These are phyloP conservation scores for Mechanitis mazaeus DNA, from an alignment of 2,888 invertebrate species.

Conservation along the genomic window DNA sequence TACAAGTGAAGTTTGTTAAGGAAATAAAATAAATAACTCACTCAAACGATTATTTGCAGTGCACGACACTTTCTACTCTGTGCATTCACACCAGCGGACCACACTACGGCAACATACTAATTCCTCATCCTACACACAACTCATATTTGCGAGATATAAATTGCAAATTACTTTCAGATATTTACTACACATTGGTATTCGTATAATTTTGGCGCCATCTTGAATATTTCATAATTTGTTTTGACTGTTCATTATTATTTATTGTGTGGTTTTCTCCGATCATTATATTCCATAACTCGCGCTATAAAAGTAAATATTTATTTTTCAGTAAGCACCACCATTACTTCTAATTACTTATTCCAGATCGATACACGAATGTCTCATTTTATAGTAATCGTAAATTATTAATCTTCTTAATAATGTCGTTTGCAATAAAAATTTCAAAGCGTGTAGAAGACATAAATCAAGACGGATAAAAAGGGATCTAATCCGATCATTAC, in stretches of 20 bases:
- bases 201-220: slow-evolving; percentile 3
- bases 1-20: too few species aligned
- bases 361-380: slow-evolving; percentile 17
- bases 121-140: neutral
- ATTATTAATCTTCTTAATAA: slow-evolving; percentile 32
- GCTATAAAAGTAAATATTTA: neutral
- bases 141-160: neutral
- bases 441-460: slow-evolving; percentile 41
- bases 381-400: slow-evolving; percentile 32
- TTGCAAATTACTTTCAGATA: slow-evolving; percentile 3
- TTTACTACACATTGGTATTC: neutral
- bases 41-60: neutral
- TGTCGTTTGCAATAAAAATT: slow-evolving; percentile 33
- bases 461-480: slow-evolving; percentile 65
- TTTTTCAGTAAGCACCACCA: neutral
- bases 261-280: too few species aligned
- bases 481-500: slow-evolving; percentile 60
- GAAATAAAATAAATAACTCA: too few species aligned
- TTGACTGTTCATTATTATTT: too few species aligned
- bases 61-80: slow-evolving; percentile 18
- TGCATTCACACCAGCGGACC: slow-evolving; percentile 27
- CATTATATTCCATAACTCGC: too few species aligned
- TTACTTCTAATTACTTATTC: neutral
- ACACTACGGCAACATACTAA: neutral
- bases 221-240: neutral